Evolutionary conservation across 2,797 vertebrate species (phyloP).

Genomic region (Tinamus major): DNA sequence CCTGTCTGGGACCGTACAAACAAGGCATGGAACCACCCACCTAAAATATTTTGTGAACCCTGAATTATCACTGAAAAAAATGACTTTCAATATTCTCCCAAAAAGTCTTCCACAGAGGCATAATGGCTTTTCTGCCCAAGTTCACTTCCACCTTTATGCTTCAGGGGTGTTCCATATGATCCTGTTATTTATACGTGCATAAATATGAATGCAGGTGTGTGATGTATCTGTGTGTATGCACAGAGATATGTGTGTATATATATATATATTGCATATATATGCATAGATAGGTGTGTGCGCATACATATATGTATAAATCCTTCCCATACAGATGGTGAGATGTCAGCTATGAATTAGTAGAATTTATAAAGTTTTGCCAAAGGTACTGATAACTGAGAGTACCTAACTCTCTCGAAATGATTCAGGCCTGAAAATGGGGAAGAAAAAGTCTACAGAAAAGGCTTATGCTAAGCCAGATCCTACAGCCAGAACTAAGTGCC

Average conservation of each 20-base stretch:
- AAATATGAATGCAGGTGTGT: not conserved
- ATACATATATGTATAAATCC: not conserved
- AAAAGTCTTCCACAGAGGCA: slow-evolving; percentile 1
- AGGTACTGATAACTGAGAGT: slow-evolving; percentile 14
- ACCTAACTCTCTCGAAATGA: not conserved
- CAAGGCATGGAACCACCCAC: not conserved
- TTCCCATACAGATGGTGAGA: not conserved
- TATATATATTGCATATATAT: no score
- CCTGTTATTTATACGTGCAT: not conserved
- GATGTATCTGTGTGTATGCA: no score
- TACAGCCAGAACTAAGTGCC: not conserved
- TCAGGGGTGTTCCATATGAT: slow-evolving; percentile 58
- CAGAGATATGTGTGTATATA: not conserved
- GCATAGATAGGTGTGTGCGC: not conserved
- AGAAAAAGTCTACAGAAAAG: not conserved
- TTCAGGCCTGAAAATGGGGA: not conserved
- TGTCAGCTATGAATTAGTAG: slow-evolving; percentile 52
- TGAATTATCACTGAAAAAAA: not conserved
- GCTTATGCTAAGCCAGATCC: not conserved
- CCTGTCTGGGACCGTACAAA: not conserved
- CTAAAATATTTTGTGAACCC: not conserved
- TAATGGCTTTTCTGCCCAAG: not conserved
- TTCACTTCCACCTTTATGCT: not conserved
- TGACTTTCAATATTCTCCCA: slow-evolving; percentile 11
- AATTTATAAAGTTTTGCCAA: slow-evolving; percentile 54